Evolutionary conservation across 2,888 invertebrate species (phyloP).

Genomic region (Cylloceria caligata): DNA sequence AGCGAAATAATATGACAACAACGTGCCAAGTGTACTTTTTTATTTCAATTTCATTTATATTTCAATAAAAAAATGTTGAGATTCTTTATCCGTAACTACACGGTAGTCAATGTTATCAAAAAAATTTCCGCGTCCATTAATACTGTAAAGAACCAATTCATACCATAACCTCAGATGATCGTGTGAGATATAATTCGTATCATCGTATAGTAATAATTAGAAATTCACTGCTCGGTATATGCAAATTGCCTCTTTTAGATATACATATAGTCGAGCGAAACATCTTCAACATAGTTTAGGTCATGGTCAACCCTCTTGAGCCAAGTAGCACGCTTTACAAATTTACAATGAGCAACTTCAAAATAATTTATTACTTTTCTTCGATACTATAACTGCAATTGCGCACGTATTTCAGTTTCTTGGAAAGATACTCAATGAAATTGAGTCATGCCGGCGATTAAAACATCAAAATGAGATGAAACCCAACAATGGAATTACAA

Average conservation of each 20-base stretch:
- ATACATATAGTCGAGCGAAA: conserved; percentile 20
- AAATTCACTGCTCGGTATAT: background rate
- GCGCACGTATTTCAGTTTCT: background rate
- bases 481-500: background rate
- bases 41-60: too few species aligned
- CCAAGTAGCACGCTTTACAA: conserved; percentile 13
- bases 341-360: conserved; percentile 5
- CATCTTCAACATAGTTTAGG: conserved; percentile 15
- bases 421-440: background rate
- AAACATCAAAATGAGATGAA: background rate
- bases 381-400: background rate
- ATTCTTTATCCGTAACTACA: too few species aligned
- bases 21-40: too few species aligned
- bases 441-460: background rate
- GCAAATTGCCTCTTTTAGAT: background rate
- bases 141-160: background rate
- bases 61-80: too few species aligned
- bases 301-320: conserved; percentile 8
- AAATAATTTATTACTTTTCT: background rate
- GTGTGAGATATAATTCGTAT: background rate
- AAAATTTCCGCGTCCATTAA: background rate
- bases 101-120: too few species aligned
- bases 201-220: background rate
- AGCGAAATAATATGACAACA: too few species aligned
- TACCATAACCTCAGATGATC: background rate